Conservation (phyloP, 2,797 vertebrate species). For the Limnodromus scolopaceus region DNA sequence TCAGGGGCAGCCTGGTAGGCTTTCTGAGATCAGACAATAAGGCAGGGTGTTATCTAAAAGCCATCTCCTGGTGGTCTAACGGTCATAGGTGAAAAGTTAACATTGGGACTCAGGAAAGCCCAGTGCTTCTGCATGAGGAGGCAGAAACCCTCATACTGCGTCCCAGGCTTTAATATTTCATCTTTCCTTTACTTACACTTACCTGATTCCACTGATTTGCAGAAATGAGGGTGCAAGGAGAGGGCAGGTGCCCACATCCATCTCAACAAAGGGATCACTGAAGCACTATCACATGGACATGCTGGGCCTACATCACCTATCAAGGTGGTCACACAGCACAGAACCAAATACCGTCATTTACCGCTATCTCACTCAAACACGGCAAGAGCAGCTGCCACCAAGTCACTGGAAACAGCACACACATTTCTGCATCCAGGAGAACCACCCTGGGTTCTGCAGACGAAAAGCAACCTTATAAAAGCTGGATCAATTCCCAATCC, state of each 20-base stretch:
- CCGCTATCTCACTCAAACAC: background rate
- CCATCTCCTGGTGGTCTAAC: background rate
- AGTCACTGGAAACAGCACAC: background rate
- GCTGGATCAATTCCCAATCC: background rate
- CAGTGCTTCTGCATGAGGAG: background rate
- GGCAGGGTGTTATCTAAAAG: background rate
- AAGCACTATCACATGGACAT: background rate
- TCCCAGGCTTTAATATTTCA: constrained; percentile 29
- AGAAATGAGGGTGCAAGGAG: background rate
- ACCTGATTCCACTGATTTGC: background rate
- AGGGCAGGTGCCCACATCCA: background rate
- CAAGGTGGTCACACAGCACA: background rate
- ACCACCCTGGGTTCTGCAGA: background rate
- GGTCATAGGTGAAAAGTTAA: background rate
- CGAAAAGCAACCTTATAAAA: background rate
- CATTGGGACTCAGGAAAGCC: background rate
- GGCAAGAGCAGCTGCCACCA: background rate
- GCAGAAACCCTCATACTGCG: background rate
- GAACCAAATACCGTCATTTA: background rate
- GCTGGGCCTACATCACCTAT: background rate
- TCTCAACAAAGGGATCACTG: background rate
- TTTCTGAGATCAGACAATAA: background rate
- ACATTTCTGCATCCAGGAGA: background rate
- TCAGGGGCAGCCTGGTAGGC: background rate
- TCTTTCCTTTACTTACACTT: background rate